phyloP scores from a whole-genome alignment of 2,888 invertebrate genomes.

The Papilio gigon region DNA sequence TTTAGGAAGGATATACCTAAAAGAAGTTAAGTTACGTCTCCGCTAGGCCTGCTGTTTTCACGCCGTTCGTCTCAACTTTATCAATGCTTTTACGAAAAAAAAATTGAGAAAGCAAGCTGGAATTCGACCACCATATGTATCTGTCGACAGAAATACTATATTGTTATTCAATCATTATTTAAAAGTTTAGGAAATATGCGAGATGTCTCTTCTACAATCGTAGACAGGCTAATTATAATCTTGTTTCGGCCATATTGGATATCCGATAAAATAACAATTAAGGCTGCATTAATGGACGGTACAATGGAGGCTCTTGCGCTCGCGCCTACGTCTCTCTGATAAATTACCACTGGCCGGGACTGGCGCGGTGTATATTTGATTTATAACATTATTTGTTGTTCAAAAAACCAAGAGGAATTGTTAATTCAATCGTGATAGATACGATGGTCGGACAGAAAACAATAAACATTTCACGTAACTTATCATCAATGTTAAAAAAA shows the following conservation, averaged over 20 bases:
- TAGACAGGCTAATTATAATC: conserved; percentile 57
- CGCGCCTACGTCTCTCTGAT: conserved; percentile 71
- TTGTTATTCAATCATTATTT: neutral
- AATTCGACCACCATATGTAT: too few relatives aligned
- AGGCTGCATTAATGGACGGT: conserved; percentile 72
- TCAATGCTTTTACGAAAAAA: too few relatives aligned
- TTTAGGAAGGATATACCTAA: too few relatives aligned
- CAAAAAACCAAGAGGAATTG: conserved; percentile 66
- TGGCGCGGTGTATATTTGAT: conserved; percentile 77
- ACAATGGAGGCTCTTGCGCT: conserved; percentile 65
- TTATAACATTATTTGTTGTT: conserved; percentile 77
- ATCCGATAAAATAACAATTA: conserved; percentile 81
- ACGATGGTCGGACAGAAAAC: conserved; percentile 65
- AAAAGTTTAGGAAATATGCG: neutral
- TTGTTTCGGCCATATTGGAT: conserved; percentile 72
- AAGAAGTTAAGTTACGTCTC: too few relatives aligned
- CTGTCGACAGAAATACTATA: too few relatives aligned
- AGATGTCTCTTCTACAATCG: neutral
- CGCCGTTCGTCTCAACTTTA: too few relatives aligned
- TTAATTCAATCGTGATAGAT: conserved; percentile 79
- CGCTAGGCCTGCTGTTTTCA: too few relatives aligned
- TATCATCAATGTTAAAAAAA: conserved; percentile 1
- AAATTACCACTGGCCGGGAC: conserved; percentile 72
- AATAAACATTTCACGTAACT: conserved; percentile 51
- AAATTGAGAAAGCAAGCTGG: too few relatives aligned